Conservation (phyloP, 92 coral and sea anemone species). For the Parazoanthus swiftii region DNA sequence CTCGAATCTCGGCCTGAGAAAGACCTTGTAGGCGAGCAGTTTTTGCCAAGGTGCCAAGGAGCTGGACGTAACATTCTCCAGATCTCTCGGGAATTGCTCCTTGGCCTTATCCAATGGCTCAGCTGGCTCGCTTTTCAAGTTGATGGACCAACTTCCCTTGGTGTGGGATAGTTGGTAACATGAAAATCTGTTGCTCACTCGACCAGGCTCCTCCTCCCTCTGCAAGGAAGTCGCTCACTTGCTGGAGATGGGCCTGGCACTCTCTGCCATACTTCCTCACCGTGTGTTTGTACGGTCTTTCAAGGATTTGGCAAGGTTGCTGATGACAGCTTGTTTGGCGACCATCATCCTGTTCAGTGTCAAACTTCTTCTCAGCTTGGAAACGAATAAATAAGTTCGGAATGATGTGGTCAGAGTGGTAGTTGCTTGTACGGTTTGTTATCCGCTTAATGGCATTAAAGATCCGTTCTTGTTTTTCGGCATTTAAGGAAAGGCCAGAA, state of each 20-base stretch:
- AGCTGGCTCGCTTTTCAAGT: too few relatives aligned
- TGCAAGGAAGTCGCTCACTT: slow-evolving; percentile 30
- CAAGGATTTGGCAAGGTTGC: slow-evolving; percentile 16
- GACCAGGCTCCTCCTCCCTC: slow-evolving; percentile 24
- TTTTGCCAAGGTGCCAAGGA: slow-evolving; percentile 7
- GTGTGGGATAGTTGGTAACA: neutral
- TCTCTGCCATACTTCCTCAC: slow-evolving; percentile 31
- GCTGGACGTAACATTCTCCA: slow-evolving; percentile 21
- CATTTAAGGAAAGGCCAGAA: slow-evolving; percentile 49
- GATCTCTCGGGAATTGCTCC: slow-evolving; percentile 9
- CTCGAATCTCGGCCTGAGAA: slow-evolving; percentile 14
- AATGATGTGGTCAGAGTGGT: slow-evolving; percentile 44
- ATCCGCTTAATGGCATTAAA: slow-evolving; percentile 54
- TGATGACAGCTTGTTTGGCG: slow-evolving; percentile 40
- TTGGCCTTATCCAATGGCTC: too few relatives aligned
- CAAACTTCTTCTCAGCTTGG: slow-evolving; percentile 51
- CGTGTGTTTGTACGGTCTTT: slow-evolving; percentile 16
- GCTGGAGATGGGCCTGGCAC: slow-evolving; percentile 50
- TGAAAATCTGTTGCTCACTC: slow-evolving; percentile 36
- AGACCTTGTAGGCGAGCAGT: slow-evolving; percentile 19
- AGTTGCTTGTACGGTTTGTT: slow-evolving; percentile 51
- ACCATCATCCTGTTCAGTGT: slow-evolving; percentile 30
- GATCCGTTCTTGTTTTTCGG: slow-evolving; percentile 52
- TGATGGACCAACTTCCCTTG: slow-evolving; percentile 8
- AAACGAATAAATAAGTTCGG: slow-evolving; percentile 44